These are phyloP conservation scores for Ectropis grisescens DNA, from an alignment of 1,140 invertebrate genomes.

Conservation along the genomic window DNA sequence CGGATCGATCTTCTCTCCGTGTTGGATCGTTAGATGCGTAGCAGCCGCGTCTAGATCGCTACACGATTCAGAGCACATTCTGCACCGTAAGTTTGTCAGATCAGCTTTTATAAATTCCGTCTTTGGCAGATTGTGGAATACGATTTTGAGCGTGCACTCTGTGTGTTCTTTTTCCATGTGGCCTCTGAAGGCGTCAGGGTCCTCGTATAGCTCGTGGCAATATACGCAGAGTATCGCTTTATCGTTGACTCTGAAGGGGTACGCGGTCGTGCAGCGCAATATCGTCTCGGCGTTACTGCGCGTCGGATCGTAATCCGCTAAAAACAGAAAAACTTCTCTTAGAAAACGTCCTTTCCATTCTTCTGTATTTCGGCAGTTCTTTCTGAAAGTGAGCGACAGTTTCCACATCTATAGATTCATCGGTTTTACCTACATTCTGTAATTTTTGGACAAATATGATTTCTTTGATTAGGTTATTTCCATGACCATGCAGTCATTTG, in stretches of 20 bases:
- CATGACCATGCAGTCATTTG: too few species aligned
- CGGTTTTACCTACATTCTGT: too few species aligned
- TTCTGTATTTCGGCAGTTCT: too few species aligned
- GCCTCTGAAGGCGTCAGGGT: constrained; percentile 33
- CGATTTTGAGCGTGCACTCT: constrained; percentile 37
- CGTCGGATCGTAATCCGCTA: constrained; percentile 48
- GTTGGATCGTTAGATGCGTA: constrained; percentile 25
- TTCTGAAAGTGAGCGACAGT: too few species aligned
- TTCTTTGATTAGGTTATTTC: too few species aligned
- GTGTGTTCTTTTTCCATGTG: constrained; percentile 49
- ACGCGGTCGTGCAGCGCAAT: constrained; percentile 42
- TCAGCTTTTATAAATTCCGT: constrained; percentile 52
- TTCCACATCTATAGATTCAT: too few species aligned
- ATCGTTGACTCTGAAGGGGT: constrained; percentile 54
- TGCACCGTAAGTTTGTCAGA: constrained; percentile 36
- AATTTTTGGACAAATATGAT: too few species aligned
- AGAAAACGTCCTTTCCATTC: too few species aligned
- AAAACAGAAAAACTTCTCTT: constrained; percentile 39
- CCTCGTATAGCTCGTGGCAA: constrained; percentile 52
- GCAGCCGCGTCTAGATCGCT: constrained; percentile 22
- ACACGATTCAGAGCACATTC: constrained; percentile 24
- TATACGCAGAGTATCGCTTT: constrained; percentile 57
- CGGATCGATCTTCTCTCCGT: constrained; percentile 24
- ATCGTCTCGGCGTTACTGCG: constrained; percentile 46
- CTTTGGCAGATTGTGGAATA: constrained; percentile 47